Conservation (phyloP, 2,797 vertebrate genomes). For the Pachyuromys duprasi region DNA sequence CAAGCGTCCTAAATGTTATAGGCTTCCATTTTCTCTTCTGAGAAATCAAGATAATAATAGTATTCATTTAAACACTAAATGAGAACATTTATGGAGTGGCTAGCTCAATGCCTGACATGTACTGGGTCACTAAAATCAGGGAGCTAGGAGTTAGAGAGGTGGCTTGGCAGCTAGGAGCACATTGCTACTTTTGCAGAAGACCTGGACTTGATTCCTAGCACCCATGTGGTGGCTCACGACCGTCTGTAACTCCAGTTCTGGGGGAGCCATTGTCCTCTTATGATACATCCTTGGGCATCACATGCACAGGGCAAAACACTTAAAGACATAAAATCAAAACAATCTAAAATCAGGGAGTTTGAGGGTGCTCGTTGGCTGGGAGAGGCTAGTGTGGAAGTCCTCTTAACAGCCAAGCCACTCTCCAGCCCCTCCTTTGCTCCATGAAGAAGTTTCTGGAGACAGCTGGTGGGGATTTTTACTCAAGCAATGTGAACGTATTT, state of each 20-base stretch:
- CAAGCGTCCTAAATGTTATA: neutral
- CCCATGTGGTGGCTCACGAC: neutral
- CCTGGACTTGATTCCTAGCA: neutral
- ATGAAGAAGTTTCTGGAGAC: neutral
- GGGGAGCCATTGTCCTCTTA: neutral
- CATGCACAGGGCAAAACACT: neutral
- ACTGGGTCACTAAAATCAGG: neutral
- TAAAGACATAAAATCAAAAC: neutral
- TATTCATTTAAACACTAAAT: neutral
- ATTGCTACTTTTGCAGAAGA: neutral
- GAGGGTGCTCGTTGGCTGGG: neutral
- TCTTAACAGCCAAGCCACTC: neutral
- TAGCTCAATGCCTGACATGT: neutral
- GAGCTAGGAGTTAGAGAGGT: neutral
- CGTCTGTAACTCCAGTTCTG: neutral
- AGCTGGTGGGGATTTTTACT: neutral
- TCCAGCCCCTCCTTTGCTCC: neutral
- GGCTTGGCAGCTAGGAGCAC: neutral
- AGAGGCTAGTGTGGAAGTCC: neutral
- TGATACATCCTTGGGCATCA: neutral
- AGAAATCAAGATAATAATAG: neutral
- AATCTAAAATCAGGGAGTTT: neutral
- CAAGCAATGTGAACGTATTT: neutral
- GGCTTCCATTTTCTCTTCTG: constrained; percentile 6
- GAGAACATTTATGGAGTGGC: neutral